These are phyloP conservation scores for Huso huso DNA, from an alignment of 2,797 vertebrate genomes.

Conservation along the genomic window DNA sequence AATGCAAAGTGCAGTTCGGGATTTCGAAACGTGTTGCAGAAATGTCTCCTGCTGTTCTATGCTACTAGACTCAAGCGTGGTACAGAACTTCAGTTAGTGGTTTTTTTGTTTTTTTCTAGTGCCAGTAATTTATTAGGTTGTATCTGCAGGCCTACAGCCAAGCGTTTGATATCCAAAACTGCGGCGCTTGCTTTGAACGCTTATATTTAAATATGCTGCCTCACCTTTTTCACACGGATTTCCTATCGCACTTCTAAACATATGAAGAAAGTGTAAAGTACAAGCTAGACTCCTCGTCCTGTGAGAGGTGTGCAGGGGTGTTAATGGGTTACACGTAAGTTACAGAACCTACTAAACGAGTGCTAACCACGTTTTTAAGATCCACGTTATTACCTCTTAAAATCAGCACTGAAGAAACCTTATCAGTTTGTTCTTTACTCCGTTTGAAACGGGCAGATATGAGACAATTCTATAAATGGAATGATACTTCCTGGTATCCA, in stretches of 20 bases:
- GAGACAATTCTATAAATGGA: no score
- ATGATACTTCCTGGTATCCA: no score
- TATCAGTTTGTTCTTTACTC: no score
- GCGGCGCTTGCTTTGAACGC: constrained; percentile 51
- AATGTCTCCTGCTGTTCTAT: not conserved
- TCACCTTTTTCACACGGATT: constrained; percentile 31
- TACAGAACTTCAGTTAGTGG: not conserved
- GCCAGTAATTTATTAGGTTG: constrained; percentile 46
- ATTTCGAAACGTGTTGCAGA: not conserved
- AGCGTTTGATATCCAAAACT: constrained; percentile 63
- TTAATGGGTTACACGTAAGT: no score
- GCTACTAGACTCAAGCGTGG: not conserved
- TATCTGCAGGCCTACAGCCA: constrained; percentile 45
- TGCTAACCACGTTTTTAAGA: no score
- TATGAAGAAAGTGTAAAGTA: no score
- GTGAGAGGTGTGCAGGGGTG: no score
- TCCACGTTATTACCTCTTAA: no score
- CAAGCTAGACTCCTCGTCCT: no score
- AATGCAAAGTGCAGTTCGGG: constrained; percentile 47
- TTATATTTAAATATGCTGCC: constrained; percentile 36
- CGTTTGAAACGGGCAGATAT: no score
- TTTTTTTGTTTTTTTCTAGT: constrained; percentile 27
- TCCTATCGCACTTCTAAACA: not conserved
- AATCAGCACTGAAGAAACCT: no score
- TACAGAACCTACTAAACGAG: no score